Percentiles rank a stretch among this genome's conserved stretches.
Conservation (phyloP, 2,888 invertebrate species). For the Rambutsinella grinnellia region DNA sequence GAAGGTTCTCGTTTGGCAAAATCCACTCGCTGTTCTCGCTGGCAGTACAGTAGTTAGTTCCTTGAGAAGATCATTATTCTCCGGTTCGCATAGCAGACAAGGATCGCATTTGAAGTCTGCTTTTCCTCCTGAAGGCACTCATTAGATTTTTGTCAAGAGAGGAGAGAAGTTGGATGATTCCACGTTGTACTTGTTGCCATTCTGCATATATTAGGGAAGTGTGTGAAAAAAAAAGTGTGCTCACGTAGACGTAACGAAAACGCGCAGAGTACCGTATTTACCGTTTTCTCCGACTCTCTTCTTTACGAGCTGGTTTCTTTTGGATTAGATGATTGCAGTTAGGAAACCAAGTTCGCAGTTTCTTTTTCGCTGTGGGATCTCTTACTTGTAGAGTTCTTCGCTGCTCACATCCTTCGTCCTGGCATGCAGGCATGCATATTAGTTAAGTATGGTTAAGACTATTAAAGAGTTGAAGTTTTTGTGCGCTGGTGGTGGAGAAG, state of each 20-base stretch:
- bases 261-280: not conserved
- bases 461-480: conserved; percentile 35
- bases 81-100: conserved; percentile 57
- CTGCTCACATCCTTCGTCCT: conserved; percentile 36
- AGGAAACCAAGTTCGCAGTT: conserved; percentile 41
- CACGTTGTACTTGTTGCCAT: conserved; percentile 14
- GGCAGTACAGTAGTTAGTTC: conserved; percentile 31
- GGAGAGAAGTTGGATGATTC: conserved; percentile 11
- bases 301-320: conserved; percentile 22
- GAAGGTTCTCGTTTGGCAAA: conserved; percentile 8
- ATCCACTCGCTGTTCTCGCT: not conserved
- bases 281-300: not conserved
- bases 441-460: conserved; percentile 50
- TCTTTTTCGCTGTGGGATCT: conserved; percentile 14
- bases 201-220: not conserved
- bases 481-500: conserved; percentile 8
- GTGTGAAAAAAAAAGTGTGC: conserved; percentile 5
- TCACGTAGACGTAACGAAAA: not conserved
- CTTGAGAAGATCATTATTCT: conserved; percentile 56
- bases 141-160: conserved; percentile 6
- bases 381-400: conserved; percentile 34
- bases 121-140: conserved; percentile 19
- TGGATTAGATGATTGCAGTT: conserved; percentile 45
- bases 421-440: conserved; percentile 40
- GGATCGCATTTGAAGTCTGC: conserved; percentile 33